phyloP scores from a whole-genome alignment of 2,113 vertebrate species.

The Brachyhypopomus gauderio region DNA sequence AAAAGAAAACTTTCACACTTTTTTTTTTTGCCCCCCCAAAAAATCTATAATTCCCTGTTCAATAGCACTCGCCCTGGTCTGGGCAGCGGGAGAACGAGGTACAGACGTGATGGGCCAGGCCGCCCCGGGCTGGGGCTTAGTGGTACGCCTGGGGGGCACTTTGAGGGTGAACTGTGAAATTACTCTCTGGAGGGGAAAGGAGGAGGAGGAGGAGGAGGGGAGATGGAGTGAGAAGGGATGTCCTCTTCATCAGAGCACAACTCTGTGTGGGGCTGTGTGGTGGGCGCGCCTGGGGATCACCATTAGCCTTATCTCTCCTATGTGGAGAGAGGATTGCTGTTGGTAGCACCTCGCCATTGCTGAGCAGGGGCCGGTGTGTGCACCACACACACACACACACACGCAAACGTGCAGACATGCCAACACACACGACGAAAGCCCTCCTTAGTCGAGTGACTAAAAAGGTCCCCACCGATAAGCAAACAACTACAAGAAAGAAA shows the following conservation, averaged over 20 bases:
- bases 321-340: slow-evolving; percentile 65
- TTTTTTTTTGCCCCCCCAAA: not conserved
- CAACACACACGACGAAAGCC: slow-evolving; percentile 48
- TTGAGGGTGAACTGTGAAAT: slow-evolving; percentile 77
- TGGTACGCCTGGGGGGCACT: slow-evolving; percentile 75
- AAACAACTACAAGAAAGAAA: slow-evolving; percentile 11
- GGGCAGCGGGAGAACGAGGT: slow-evolving; percentile 59
- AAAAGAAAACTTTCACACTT: slow-evolving; percentile 50
- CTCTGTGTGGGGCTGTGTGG: slow-evolving; percentile 56
- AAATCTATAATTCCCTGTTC: slow-evolving; percentile 71
- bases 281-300: slow-evolving; percentile 69
- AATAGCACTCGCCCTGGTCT: slow-evolving; percentile 66
- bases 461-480: slow-evolving; percentile 31
- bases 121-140: slow-evolving; percentile 74
- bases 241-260: slow-evolving; percentile 66
- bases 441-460: slow-evolving; percentile 44
- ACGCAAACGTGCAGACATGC: slow-evolving; percentile 34
- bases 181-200: slow-evolving; percentile 71
- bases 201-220: slow-evolving; percentile 44
- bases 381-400: slow-evolving; percentile 32
- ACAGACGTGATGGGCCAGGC: slow-evolving; percentile 68
- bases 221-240: slow-evolving; percentile 58
- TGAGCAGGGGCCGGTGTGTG: slow-evolving; percentile 53
- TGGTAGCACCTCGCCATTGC: slow-evolving; percentile 51
- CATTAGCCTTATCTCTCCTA: slow-evolving; percentile 71